These are phyloP conservation scores for Brachionus manjavacas DNA, from an alignment of 1,140 invertebrate genomes.

Conservation along the genomic window DNA sequence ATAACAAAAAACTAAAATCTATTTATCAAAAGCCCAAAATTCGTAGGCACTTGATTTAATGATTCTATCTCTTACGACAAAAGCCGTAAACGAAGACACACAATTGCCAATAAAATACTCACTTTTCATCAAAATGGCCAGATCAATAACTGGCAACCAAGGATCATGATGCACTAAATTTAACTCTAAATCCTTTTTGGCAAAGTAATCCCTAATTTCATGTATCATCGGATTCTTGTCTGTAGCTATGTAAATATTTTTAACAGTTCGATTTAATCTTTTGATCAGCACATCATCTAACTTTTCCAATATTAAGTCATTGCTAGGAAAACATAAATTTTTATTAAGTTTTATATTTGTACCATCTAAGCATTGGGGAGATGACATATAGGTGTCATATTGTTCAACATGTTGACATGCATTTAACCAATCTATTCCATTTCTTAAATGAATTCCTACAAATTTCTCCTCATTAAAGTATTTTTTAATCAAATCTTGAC, in stretches of 20 bases:
- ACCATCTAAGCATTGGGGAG: constrained; percentile 93
- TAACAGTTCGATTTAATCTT: constrained; percentile 68
- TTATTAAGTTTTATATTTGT: constrained; percentile 60
- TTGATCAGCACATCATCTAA: constrained; percentile 62
- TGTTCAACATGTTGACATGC: constrained; percentile 79
- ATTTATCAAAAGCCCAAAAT: constrained; percentile 67
- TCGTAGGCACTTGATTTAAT: constrained; percentile 71
- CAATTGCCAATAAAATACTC: constrained; percentile 96
- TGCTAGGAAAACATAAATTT: constrained; percentile 65
- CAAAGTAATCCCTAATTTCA: constrained; percentile 57
- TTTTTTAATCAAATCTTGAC: constrained; percentile 59
- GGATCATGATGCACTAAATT: constrained; percentile 55
- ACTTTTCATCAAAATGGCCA: constrained; percentile 78
- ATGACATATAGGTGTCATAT: constrained; percentile 80
- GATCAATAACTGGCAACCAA: constrained; percentile 75
- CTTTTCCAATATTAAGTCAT: constrained; percentile 67
- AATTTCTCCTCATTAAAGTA: constrained; percentile 70
- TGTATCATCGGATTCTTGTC: constrained; percentile 76
- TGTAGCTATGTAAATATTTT: constrained; percentile 78
- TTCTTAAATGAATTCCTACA: constrained; percentile 85
- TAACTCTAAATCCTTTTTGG: constrained; percentile 43
- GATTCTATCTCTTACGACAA: constrained; percentile 83
- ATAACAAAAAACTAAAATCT: too few species aligned
- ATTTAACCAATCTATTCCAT: constrained; percentile 81
- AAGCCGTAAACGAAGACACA: constrained; percentile 87